A percentile compares a stretch with the other conserved stretches of the same genome.
Conservation (phyloP, 2,888 invertebrate genomes). For the Drosophila heteroneura region DNA sequence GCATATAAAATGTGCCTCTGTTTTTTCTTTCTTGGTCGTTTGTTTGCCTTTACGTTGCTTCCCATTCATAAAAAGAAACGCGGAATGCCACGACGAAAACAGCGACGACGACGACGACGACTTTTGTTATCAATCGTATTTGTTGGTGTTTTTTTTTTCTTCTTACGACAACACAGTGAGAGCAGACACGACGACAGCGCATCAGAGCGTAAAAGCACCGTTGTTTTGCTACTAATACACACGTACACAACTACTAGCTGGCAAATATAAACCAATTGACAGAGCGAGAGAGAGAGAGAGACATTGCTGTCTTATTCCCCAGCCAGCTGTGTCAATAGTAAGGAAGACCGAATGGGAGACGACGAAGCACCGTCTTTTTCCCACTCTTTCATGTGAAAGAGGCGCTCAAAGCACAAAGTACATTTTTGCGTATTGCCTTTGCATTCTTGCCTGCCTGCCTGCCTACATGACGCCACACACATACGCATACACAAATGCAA, state of each 20-base stretch:
- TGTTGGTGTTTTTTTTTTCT: conserved; percentile 27
- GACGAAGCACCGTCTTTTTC: conserved; percentile 41
- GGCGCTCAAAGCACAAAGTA: conserved; percentile 21
- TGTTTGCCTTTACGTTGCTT: conserved; percentile 29
- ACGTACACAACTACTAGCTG: conserved; percentile 11
- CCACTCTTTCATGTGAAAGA: conserved; percentile 25
- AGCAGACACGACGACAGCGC: conserved; percentile 30
- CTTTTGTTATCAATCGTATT: conserved; percentile 65
- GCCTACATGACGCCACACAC: conserved; percentile 48
- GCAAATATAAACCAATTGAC: conserved; percentile 64
- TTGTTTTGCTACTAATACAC: conserved; percentile 57
- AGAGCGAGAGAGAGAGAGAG: conserved; percentile 16
- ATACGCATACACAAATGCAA: conserved; percentile 10
- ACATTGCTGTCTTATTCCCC: conserved; percentile 24
- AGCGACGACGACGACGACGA: conserved; percentile 36
- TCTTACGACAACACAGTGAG: conserved; percentile 46
- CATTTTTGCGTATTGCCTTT: conserved; percentile 62
- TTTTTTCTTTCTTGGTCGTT: conserved; percentile 36
- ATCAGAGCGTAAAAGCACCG: conserved; percentile 58
- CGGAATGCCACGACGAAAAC: conserved; percentile 43
- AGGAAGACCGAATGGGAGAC: conserved; percentile 16
- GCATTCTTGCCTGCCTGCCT: conserved; percentile 15
- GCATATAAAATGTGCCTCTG: conserved; percentile 52
- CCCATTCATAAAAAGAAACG: conserved; percentile 70
- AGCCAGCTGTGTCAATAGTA: conserved; percentile 72